These are phyloP conservation scores for Drosophila sechellia DNA, from an alignment of 1,140 invertebrate genomes.

Conservation along the genomic window DNA sequence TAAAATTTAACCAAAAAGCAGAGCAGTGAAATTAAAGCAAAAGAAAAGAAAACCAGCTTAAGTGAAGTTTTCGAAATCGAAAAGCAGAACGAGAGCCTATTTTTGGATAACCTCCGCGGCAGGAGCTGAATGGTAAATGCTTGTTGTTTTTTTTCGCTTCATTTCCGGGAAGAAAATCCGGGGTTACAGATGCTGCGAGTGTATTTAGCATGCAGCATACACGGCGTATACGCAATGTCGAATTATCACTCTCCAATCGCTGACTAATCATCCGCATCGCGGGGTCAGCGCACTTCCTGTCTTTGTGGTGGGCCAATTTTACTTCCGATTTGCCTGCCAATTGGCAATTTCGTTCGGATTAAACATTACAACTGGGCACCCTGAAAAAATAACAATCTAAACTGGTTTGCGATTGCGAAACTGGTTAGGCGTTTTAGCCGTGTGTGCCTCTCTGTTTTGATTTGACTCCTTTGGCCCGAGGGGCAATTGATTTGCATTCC, in stretches of 20 bases:
- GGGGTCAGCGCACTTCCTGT: slow-evolving; percentile 63
- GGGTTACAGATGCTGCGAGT: slow-evolving; percentile 3
- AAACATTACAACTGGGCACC: slow-evolving; percentile 34
- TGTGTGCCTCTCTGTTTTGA: slow-evolving; percentile 34
- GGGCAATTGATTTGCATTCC: slow-evolving; percentile 78
- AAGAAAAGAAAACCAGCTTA: slow-evolving; percentile 44
- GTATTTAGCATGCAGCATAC: slow-evolving; percentile 55
- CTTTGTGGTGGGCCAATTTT: slow-evolving; percentile 55
- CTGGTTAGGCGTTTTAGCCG: slow-evolving; percentile 54
- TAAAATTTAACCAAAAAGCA: slow-evolving; percentile 60
- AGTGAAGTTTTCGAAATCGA: slow-evolving; percentile 76
- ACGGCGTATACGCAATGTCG: slow-evolving; percentile 72
- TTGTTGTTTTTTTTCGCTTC: slow-evolving; percentile 24
- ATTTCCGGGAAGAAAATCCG: slow-evolving; percentile 22
- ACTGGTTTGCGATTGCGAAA: slow-evolving; percentile 77
- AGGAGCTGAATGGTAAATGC: slow-evolving; percentile 74
- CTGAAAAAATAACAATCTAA: slow-evolving; percentile 16
- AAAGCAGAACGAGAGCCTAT: slow-evolving; percentile 61
- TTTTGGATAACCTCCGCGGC: slow-evolving; percentile 63
- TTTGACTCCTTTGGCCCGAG: slow-evolving; percentile 44
- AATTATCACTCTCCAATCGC: slow-evolving; percentile 29
- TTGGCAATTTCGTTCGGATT: slow-evolving; percentile 59
- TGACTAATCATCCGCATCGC: slow-evolving; percentile 40
- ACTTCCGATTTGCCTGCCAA: slow-evolving; percentile 66
- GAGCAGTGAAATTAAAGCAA: slow-evolving; percentile 76